Evolutionary conservation across 1,140 invertebrate genomes (phyloP).

Genomic region (Caenorhabditis tropicalis): DNA sequence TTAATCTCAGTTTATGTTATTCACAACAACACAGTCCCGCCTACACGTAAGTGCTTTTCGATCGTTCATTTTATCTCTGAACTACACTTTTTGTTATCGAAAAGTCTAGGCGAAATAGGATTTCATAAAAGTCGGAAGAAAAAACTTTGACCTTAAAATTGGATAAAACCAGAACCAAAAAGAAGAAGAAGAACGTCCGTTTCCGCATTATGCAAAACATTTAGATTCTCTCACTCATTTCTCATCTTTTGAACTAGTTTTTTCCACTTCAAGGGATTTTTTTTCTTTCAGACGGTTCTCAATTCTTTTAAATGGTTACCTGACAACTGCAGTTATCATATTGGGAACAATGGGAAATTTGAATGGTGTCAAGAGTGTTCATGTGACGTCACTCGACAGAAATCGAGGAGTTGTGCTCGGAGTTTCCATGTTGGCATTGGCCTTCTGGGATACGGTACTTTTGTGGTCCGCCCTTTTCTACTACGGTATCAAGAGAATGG

Average conservation of each 20-base stretch:
- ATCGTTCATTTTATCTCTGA: neutral
- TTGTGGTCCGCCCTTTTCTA: slow-evolving; percentile 66
- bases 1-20: neutral
- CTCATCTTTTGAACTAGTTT: neutral
- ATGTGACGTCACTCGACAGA: slow-evolving; percentile 64
- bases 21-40: neutral
- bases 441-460: slow-evolving; percentile 66
- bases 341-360: slow-evolving; percentile 65
- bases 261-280: neutral
- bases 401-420: slow-evolving; percentile 65
- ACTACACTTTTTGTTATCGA: neutral
- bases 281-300: slow-evolving; percentile 59
- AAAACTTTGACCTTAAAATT: slow-evolving; percentile 38
- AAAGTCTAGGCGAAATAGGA: neutral
- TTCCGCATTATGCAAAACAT: slow-evolving; percentile 29
- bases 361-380: slow-evolving; percentile 56
- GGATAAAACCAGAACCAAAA: neutral
- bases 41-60: neutral
- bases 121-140: too few species aligned
- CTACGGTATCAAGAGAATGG: slow-evolving; percentile 61
- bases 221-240: neutral
- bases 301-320: slow-evolving; percentile 59
- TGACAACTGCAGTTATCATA: slow-evolving; percentile 58
- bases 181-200: neutral
- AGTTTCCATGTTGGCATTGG: slow-evolving; percentile 61